phyloP scores from a whole-genome alignment of 2,113 vertebrate species.

The Odontophorus gujanensis region DNA sequence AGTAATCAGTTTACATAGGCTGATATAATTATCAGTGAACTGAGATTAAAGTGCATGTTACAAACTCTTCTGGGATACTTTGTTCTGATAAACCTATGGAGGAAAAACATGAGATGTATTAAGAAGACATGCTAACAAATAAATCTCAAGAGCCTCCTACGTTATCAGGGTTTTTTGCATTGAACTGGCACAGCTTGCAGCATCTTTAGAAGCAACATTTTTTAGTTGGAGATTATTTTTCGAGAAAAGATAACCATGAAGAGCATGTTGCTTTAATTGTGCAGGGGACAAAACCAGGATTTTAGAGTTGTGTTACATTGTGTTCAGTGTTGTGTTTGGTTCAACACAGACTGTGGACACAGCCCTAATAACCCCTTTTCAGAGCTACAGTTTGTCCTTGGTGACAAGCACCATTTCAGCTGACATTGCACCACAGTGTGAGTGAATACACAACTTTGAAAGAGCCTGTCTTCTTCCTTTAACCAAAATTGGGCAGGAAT shows the following conservation, averaged over 20 bases:
- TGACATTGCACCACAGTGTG: neutral
- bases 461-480: neutral
- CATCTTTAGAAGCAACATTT: neutral
- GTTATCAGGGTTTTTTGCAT: too few relatives aligned
- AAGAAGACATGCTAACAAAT: neutral
- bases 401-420: neutral
- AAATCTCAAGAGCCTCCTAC: too few relatives aligned
- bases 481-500: neutral
- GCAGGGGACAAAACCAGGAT: neutral
- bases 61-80: neutral
- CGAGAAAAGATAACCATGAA: neutral
- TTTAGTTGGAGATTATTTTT: neutral
- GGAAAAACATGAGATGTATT: too few relatives aligned
- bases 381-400: neutral
- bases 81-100: neutral
- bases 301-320: neutral
- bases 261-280: neutral
- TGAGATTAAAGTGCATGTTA: neutral
- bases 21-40: neutral
- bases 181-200: neutral
- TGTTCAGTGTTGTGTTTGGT: neutral
- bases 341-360: neutral
- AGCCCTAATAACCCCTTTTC: neutral
- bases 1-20: neutral
- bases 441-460: neutral